Base-by-base conservation (phyloP, 2,888 invertebrate genomes). In the Drosophila setosimentum region DNA sequence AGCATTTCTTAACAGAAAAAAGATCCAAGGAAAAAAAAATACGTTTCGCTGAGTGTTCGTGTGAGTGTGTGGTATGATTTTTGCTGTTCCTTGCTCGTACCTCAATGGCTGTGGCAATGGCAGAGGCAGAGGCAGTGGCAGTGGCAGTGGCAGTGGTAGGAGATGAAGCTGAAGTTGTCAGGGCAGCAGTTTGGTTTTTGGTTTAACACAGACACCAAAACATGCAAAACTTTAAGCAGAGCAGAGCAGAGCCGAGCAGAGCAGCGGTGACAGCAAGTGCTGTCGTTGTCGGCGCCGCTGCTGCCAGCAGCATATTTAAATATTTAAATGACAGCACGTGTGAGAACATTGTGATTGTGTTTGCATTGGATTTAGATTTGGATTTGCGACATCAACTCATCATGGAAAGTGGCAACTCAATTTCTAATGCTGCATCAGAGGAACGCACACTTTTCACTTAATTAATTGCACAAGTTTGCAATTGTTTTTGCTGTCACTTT, bases 401-500 rank as follows among this genome's bases (percentile, higher is more conserved):
- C 73, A 59, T 42, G 33, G 57, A 50, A 73, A 68, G 68, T 74
- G 78, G 68, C 60, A 72, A 73, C 76, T 76, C 73, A 79, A 79
- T 79, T 79, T 70, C 78, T 71, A 75, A 78, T 71, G 66, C 42
- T 66, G 71, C 75, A 68, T 30, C 74, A 64, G 59, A 71, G 76
- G 51, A 73, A 63, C 77, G 83, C 76, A 76, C 85, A 82, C 83
- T 86, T 85, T 85, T 85, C 83, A 87, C 83, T 88, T 86, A 85
- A 86, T 86, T 86, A 87, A 86, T 86, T 87, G 88, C 88, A 64
- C 76, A 87, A 87, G 83, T 86, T 87, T 87, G 83, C 83, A 85
- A 86, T 88, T 86, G 85, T 88, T 86, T 86, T 81, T 85, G 78
- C 83, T 85, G 88, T 87, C 85, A 86, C 82, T 79, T 85, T 87